phyloP scores from a whole-genome alignment of 2,797 vertebrate species.

The Microctenopoma stevenorrisi region DNA sequence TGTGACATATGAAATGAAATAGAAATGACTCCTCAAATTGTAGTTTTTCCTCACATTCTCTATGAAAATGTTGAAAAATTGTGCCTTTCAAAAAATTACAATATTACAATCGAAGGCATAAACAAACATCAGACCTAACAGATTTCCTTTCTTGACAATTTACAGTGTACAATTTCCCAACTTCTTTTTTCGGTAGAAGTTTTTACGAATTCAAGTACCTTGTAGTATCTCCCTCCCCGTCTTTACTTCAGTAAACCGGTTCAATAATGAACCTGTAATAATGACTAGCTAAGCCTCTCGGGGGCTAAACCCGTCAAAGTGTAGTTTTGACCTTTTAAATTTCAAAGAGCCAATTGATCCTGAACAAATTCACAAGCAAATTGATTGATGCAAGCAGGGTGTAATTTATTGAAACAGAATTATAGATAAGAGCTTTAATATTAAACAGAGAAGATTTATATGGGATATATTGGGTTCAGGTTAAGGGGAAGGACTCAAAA shows the following conservation, averaged over 20 bases:
- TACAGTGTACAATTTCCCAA: background rate
- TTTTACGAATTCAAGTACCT: background rate
- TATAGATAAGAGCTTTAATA: background rate
- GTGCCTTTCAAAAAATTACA: background rate
- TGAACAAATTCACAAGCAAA: slow-evolving; percentile 1
- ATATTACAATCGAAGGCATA: background rate
- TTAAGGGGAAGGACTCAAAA: background rate
- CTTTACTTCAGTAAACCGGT: background rate
- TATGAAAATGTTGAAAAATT: background rate
- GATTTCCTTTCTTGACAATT: background rate
- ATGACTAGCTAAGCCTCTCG: background rate
- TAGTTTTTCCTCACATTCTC: background rate
- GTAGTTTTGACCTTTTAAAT: slow-evolving; percentile 19
- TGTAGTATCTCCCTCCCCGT: background rate
- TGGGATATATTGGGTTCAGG: too few species aligned
- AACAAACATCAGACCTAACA: background rate
- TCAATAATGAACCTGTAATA: background rate
- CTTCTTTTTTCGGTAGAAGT: background rate
- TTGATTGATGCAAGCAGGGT: slow-evolving; percentile 1
- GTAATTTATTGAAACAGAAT: background rate
- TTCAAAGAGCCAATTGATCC: slow-evolving; percentile 15
- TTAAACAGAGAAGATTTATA: background rate
- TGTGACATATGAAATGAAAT: background rate
- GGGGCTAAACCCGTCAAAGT: background rate
- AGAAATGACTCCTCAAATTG: background rate